Conservation (phyloP, 2,888 invertebrate species). For the Oithona nana region DNA sequence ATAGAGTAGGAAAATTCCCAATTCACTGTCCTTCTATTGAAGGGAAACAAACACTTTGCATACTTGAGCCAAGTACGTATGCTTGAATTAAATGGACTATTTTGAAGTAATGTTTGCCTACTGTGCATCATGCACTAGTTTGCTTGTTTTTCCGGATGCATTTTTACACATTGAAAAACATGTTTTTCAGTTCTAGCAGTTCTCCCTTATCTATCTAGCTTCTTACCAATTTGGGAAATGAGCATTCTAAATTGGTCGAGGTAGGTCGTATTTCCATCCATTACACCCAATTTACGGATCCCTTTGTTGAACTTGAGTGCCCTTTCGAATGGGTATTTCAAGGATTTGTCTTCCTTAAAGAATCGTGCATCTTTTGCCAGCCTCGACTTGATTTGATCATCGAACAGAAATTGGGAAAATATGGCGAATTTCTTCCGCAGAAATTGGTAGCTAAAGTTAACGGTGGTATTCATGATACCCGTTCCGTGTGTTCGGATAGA, state of each 20-base stretch:
- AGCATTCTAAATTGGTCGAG: conserved; percentile 79
- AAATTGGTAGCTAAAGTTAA: conserved; percentile 82
- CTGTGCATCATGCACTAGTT: too few species aligned
- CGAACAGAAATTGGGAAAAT: conserved; percentile 91
- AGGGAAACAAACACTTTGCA: background rate
- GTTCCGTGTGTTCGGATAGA: conserved; percentile 90
- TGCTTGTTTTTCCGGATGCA: too few species aligned
- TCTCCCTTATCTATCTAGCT: too few species aligned
- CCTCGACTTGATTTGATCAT: conserved; percentile 90
- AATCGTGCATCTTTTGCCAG: conserved; percentile 67
- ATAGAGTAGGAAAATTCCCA: background rate
- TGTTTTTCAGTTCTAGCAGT: too few species aligned
- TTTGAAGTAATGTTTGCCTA: too few species aligned
- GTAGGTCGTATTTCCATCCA: conserved; percentile 57
- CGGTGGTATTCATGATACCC: conserved; percentile 87
- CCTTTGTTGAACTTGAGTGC: conserved; percentile 85
- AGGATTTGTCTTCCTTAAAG: conserved; percentile 51
- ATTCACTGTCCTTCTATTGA: background rate
- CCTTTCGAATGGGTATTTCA: conserved; percentile 31
- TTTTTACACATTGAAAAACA: too few species aligned
- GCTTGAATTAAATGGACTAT: too few species aligned
- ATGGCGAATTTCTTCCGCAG: conserved; percentile 74
- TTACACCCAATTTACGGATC: conserved; percentile 65
- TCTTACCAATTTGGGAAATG: conserved; percentile 69
- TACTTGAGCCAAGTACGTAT: too few species aligned